Conservation (phyloP, 2,797 vertebrate species). For the Vultur gryphus region DNA sequence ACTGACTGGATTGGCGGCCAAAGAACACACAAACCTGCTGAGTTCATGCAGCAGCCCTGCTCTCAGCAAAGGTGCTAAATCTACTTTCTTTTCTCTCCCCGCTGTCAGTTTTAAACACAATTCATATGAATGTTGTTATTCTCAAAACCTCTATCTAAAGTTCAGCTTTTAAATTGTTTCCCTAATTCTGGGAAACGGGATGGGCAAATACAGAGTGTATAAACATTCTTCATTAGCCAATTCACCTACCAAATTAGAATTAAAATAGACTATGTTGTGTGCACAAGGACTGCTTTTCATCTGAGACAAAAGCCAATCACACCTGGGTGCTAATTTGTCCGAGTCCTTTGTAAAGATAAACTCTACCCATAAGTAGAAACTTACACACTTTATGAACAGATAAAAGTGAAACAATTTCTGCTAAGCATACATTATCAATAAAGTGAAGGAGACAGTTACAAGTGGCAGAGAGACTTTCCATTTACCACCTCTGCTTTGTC, state of each 20-base stretch:
- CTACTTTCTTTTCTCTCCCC: not conserved
- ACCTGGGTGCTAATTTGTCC: not conserved
- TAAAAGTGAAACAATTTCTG: not conserved
- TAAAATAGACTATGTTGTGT: not conserved
- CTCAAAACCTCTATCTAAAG: not conserved
- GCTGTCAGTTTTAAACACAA: not conserved
- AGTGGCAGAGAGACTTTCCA: not conserved
- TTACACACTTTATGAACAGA: not conserved
- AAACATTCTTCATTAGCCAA: not conserved
- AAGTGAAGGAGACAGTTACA: not conserved
- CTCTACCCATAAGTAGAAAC: not conserved
- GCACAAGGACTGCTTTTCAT: not conserved
- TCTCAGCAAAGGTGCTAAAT: not conserved
- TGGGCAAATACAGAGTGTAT: fast-evolving
- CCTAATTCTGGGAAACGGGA: not conserved
- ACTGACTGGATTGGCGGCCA: not conserved
- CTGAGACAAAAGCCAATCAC: not conserved
- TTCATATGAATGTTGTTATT: not conserved
- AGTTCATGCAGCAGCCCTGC: not conserved
- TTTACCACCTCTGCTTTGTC: not conserved
- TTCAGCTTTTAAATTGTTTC: not conserved
- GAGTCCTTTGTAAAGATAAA: not conserved
- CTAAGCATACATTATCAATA: not conserved
- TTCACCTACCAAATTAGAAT: not conserved
- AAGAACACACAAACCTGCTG: not conserved